Conservation (phyloP, 2,113 vertebrate genomes). For the Eclectus roratus region DNA sequence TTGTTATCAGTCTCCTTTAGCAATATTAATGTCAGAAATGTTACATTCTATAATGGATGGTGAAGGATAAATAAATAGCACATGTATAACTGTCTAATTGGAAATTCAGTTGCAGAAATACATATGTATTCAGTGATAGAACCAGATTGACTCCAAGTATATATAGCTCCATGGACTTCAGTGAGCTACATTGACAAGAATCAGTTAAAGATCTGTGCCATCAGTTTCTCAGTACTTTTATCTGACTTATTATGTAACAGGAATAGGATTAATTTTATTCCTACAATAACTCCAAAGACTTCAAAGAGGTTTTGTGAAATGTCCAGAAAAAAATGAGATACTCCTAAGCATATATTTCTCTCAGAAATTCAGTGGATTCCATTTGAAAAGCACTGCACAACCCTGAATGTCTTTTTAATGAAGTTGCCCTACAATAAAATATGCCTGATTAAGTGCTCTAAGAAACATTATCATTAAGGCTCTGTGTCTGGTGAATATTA, state of each 20-base stretch:
- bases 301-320: conserved; percentile 2
- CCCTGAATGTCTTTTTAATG: not conserved
- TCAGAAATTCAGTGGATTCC: not conserved
- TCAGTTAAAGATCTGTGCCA: not conserved
- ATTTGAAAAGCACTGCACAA: not conserved
- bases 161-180: not conserved
- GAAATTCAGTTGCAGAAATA: not conserved
- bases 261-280: not conserved
- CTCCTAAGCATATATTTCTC: not conserved
- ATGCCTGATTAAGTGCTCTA: not conserved
- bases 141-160: not conserved
- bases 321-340: not conserved
- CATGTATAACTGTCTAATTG: not conserved
- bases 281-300: not conserved
- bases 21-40: not conserved
- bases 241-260: not conserved
- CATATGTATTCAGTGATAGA: not conserved
- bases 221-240: not conserved
- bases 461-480: conserved; percentile 7
- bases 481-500: not conserved
- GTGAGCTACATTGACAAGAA: not conserved
- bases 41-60: not conserved
- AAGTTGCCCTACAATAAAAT: not conserved
- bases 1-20: not conserved
- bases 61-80: not conserved